These are phyloP conservation scores for Achlya flavicornis DNA, from an alignment of 2,888 invertebrate genomes.

Conservation along the genomic window DNA sequence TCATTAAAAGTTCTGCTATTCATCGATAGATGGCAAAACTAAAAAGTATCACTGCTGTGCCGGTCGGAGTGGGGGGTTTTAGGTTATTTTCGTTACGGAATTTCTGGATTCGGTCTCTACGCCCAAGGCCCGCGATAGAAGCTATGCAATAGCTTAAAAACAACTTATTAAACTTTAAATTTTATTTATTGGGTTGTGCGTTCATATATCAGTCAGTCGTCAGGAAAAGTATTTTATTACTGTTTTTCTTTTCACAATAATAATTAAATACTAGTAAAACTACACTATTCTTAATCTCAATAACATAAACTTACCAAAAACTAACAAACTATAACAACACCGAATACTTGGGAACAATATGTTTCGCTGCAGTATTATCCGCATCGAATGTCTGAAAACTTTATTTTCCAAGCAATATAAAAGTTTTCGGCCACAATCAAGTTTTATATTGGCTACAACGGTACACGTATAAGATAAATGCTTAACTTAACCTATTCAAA, in stretches of 20 bases:
- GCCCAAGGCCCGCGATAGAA: too few relatives aligned
- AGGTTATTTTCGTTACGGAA: too few relatives aligned
- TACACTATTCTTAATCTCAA: slow-evolving; percentile 9
- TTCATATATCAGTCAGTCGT: background rate
- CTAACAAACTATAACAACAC: slow-evolving; percentile 14
- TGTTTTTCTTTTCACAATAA: background rate
- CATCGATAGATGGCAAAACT: too few relatives aligned
- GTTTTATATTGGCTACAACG: slow-evolving; percentile 31
- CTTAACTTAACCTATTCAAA: background rate
- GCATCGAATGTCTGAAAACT: slow-evolving; percentile 24
- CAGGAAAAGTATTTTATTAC: too few relatives aligned
- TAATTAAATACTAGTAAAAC: slow-evolving; percentile 14
- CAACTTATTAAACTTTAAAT: too few relatives aligned
- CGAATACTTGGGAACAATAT: slow-evolving; percentile 29
- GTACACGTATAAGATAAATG: slow-evolving; percentile 29
- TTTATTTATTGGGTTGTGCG: too few relatives aligned
- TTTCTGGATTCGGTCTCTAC: too few relatives aligned
- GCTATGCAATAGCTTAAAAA: too few relatives aligned
- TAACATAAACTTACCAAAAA: slow-evolving; percentile 3
- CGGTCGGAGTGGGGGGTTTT: too few relatives aligned
- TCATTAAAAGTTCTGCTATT: too few relatives aligned
- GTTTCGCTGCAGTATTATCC: slow-evolving; percentile 16
- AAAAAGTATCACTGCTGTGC: too few relatives aligned
- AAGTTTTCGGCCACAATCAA: slow-evolving; percentile 34
- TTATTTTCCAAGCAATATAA: slow-evolving; percentile 36